Evolutionary conservation across 1,140 invertebrate genomes (phyloP), one percentile per base, ranked within the genome.

Genomic region (Trachelipus rathkii): DNA sequence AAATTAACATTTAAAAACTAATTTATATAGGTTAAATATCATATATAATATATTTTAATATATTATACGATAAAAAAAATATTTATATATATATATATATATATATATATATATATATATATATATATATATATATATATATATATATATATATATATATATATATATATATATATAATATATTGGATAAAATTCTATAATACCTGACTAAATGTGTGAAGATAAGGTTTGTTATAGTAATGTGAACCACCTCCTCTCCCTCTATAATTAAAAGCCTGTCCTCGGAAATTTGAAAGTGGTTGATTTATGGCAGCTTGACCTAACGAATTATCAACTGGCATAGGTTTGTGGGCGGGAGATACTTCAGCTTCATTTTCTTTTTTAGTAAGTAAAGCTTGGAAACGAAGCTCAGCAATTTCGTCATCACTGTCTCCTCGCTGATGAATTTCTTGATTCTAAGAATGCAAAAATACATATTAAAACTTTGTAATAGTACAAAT

Each of bases 311-410:
- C 11, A 60, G 19, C 50, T 15, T 60, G 50, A 19, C 11, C 8
- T 15, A 19, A 60, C 4, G 50, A 19, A 60, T 60, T 19, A 60
- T 60, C 19, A 19, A 60, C 11, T 60, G 50, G 50, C 19, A 33
- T 11, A 46, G 44, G 45, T 43, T 70, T 19, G 60, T 76, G 74
- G 10, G 74, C 53, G 4, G 68, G 68, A 9, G 74, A 76, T 7
- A 76, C 50, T 33, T 76, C 74, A 0, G 74, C 74, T 50, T 76
- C 74, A 71, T 76, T 76, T 11, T 50, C 45, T 19, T 67, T 50
- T 67, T 76, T 76, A 11, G 74, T 76, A 33, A 76, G 68, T 44
- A 76, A 44, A n/a, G 74, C 74, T 53, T 76, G 74, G 44, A 76
- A 66, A 13, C 74, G 66, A n/a, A 76, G 68, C 74, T 76, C 74